phyloP scores from a whole-genome alignment of 2,797 vertebrate genomes.

The Parauchenoglanis punctatus region DNA sequence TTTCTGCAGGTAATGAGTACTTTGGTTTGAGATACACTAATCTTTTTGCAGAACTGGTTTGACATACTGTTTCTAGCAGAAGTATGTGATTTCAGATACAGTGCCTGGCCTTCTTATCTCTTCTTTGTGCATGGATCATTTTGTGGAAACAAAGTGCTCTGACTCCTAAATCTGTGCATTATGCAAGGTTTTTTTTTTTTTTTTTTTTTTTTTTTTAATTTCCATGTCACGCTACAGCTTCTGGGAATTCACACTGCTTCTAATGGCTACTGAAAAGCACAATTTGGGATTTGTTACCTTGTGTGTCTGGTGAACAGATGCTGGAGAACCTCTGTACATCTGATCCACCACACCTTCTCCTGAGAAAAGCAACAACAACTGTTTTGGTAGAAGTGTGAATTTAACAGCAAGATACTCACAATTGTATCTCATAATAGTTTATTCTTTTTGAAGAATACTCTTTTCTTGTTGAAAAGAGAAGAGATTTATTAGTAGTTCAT shows the following conservation, averaged over 20 bases:
- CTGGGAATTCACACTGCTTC: slow-evolving; percentile 9
- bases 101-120: neutral
- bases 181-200: slow-evolving; percentile 24
- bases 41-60: slow-evolving; percentile 14
- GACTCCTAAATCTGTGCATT: slow-evolving; percentile 5
- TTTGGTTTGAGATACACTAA: neutral
- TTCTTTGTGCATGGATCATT: neutral
- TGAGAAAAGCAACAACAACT: slow-evolving; percentile 59
- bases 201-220: neutral
- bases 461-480: slow-evolving; percentile 48
- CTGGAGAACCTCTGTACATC: slow-evolving; percentile 65
- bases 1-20: neutral
- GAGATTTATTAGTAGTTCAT: slow-evolving; percentile 15
- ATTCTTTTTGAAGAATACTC: slow-evolving; percentile 59
- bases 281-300: slow-evolving; percentile 31
- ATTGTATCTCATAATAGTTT: slow-evolving; percentile 57
- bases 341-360: slow-evolving; percentile 51
- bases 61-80: neutral
- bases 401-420: slow-evolving; percentile 67
- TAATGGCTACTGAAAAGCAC: slow-evolving; percentile 17
- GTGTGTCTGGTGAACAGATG: slow-evolving; percentile 61
- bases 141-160: neutral
- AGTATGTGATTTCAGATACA: neutral
- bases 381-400: slow-evolving; percentile 70
- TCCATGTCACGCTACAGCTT: slow-evolving; percentile 23